phyloP scores from a whole-genome alignment of 2,113 vertebrate genomes.

The Datnioides undecimradiatus region DNA sequence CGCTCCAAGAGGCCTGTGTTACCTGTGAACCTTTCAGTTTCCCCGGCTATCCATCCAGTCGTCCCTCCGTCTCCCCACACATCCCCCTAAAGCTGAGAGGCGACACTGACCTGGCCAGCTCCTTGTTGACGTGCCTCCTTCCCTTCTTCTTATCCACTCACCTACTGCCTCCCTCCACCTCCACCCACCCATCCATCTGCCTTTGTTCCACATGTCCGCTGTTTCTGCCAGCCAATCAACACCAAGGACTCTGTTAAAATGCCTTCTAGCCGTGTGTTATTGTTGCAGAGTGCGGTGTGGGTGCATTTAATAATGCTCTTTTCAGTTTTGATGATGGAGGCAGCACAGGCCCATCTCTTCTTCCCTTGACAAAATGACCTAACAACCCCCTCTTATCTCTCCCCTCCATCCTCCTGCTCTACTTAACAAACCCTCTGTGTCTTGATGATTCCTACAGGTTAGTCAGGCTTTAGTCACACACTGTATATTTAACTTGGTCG shows the following conservation, averaged over 20 bases:
- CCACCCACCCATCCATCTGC: neutral
- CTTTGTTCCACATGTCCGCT: conserved; percentile 7
- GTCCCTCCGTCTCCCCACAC: conserved; percentile 23
- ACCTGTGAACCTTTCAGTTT: conserved; percentile 24
- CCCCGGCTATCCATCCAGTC: neutral
- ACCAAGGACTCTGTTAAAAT: conserved; percentile 6
- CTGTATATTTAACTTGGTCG: neutral
- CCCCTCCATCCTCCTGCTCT: neutral
- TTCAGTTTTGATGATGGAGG: conserved; percentile 29
- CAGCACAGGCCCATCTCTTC: conserved; percentile 1
- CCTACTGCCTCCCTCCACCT: neutral
- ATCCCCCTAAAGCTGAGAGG: conserved; percentile 21
- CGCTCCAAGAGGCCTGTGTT: conserved; percentile 1
- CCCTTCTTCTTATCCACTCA: neutral
- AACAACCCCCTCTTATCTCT: neutral
- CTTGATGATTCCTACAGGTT: neutral
- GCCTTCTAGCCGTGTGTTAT: neutral
- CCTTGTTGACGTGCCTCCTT: neutral
- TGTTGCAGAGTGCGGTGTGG: neutral
- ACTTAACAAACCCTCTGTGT: neutral
- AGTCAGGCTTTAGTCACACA: neutral
- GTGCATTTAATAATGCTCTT: conserved; percentile 34
- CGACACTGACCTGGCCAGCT: neutral
- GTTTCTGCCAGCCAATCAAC: neutral
- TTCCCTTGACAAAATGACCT: conserved; percentile 26